These are phyloP conservation scores for Scolopax rusticola DNA, from an alignment of 2,797 vertebrate genomes.

Conservation along the genomic window DNA sequence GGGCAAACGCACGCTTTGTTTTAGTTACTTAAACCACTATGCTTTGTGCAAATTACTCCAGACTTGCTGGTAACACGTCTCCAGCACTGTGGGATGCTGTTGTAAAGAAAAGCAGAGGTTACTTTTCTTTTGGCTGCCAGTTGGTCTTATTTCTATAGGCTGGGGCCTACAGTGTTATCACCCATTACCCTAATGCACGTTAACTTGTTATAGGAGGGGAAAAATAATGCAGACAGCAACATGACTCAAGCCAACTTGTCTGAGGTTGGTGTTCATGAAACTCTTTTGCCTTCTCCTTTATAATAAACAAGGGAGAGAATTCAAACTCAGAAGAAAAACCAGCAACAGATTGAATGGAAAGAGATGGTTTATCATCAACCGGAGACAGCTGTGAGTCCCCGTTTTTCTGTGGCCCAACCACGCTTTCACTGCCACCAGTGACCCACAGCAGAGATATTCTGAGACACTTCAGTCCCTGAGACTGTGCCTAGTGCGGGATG, in stretches of 20 bases:
- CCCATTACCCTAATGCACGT: neutral
- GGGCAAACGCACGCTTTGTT: neutral
- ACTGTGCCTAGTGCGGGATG: neutral
- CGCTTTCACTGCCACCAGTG: neutral
- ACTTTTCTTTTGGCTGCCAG: neutral
- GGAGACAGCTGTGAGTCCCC: neutral
- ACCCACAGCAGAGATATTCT: neutral
- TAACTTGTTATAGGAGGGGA: neutral
- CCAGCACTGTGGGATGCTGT: neutral
- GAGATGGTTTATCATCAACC: neutral
- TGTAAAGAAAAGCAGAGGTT: neutral
- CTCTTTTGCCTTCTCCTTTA: neutral
- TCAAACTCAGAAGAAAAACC: neutral
- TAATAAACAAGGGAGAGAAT: neutral
- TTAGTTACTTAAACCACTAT: neutral
- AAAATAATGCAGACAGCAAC: neutral
- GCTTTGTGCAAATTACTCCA: neutral
- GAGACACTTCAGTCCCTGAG: neutral
- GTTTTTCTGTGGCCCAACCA: neutral
- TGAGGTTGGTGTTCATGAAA: neutral
- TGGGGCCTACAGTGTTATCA: neutral
- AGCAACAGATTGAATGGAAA: conserved; percentile 7
- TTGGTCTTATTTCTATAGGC: neutral
- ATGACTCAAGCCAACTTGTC: neutral
- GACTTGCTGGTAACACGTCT: neutral